A percentile compares a stretch with the other conserved stretches of the same genome.
Conservation (phyloP, 2,113 vertebrate genomes). For the Myiozetetes cayanensis region DNA sequence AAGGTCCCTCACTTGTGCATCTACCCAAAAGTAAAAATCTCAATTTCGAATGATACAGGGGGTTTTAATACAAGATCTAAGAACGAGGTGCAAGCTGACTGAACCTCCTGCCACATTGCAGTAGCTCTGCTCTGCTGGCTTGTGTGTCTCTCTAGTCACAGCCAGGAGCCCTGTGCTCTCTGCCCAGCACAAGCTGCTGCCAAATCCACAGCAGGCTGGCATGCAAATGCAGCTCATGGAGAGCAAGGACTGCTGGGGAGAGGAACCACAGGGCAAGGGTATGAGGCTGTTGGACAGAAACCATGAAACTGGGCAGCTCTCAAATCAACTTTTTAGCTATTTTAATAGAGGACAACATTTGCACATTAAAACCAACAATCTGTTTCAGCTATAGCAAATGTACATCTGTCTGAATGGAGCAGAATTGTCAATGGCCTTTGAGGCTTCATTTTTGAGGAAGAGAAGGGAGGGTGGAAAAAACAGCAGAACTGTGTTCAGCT, state of each 20-base stretch:
- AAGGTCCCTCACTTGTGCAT: neutral
- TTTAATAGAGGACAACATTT: neutral
- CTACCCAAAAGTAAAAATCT: neutral
- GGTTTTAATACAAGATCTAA: neutral
- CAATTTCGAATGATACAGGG: neutral
- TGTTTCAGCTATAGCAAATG: neutral
- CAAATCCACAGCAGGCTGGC: neutral
- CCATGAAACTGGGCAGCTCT: neutral
- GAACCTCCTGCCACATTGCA: neutral
- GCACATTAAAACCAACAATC: neutral
- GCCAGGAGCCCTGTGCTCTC: neutral
- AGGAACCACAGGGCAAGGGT: neutral
- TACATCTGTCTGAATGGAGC: neutral
- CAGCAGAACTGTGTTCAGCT: neutral
- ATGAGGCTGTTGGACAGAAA: neutral
- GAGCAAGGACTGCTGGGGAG: neutral
- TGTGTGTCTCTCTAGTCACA: neutral
- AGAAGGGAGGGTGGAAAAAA: neutral
- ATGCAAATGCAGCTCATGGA: neutral
- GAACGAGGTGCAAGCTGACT: neutral
- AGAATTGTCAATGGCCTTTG: neutral
- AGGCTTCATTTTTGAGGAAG: neutral
- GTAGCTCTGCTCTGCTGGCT: neutral
- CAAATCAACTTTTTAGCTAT: neutral
- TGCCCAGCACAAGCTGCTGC: neutral